Percentiles rank a stretch among this genome's conserved stretches.
phyloP scores from a whole-genome alignment of 2,888 invertebrate species.

The Disparrhopalites patrizii region DNA sequence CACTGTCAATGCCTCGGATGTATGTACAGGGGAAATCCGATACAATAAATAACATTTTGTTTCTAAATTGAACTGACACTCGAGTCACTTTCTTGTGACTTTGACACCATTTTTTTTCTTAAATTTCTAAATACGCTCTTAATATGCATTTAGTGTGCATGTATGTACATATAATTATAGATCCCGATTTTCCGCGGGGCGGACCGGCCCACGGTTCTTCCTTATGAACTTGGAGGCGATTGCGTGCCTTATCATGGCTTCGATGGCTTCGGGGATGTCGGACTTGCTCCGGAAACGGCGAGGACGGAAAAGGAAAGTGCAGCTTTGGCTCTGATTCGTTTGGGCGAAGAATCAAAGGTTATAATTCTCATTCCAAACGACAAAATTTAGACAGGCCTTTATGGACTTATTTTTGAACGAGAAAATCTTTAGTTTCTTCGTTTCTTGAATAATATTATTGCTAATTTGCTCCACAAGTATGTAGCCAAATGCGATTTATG shows the following conservation, averaged over 20 bases:
- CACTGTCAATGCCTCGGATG: slow-evolving; percentile 52
- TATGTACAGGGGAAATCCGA: too few species aligned
- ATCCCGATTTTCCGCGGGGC: slow-evolving; percentile 47
- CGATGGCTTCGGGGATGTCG: slow-evolving; percentile 51
- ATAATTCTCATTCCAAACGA: neutral
- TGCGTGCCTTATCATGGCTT: slow-evolving; percentile 50
- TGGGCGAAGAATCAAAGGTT: slow-evolving; percentile 47
- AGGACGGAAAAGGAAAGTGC: slow-evolving; percentile 49
- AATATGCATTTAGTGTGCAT: too few species aligned
- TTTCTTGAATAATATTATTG: slow-evolving; percentile 15
- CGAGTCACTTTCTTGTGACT: too few species aligned
- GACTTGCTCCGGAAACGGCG: slow-evolving; percentile 33
- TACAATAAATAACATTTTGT: too few species aligned
- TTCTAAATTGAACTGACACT: too few species aligned
- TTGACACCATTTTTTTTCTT: too few species aligned
- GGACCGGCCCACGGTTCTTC: slow-evolving; percentile 35
- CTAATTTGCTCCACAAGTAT: too few species aligned
- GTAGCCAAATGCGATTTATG: too few species aligned
- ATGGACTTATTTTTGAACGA: too few species aligned
- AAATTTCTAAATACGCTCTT: too few species aligned
- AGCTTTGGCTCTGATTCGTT: slow-evolving; percentile 43
- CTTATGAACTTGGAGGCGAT: slow-evolving; percentile 32
- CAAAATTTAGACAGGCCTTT: too few species aligned
- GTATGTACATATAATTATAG: slow-evolving; percentile 24
- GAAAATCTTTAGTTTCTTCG: too few species aligned